Evolutionary conservation across 2,113 vertebrate species (phyloP), one percentile per base, ranked within the genome.

Genomic region (Petromus typicus): DNA sequence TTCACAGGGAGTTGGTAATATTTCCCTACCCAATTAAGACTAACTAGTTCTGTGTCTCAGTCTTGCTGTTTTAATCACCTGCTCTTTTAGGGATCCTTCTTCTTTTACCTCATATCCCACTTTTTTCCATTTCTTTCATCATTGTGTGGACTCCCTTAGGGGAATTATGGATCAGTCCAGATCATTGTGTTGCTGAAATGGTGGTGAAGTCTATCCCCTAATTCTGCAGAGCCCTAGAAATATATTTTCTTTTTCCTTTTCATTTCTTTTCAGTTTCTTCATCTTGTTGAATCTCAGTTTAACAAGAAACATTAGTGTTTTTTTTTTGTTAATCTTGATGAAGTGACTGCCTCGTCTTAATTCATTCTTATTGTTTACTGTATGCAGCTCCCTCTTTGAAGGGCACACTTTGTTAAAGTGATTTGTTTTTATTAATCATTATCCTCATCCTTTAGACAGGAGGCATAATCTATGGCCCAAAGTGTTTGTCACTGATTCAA

Each of bases 21-120:
- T 81, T 96, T 97, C 90, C 64, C 88, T 86, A 84, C 7, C 13
- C 90, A 96, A 84, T 96, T 94, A 95, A 92, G 84, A 80, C 27
- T 81, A 92, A 85, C 64, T 93, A 81, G 84, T 76, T 91, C 9
- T 18, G 56, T 73, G 37, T 96, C n/a, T 96, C 54, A 64, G 63
- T 37, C 57, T 76, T 66, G 73, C 80, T 85, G 67, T 48, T 96
- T 91, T 86, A 89, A 85, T 95, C 69, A 59, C 59, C 91, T 91
- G 30, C 30, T 66, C 13, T 94, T 63, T 23, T 71, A 82, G 56
- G 89, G 86, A 81, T 95, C 64, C 79, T 13, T 67, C 75, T 63
- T 76, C 23, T 93, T 80, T 59, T 86, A 66, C 92, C 76, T 93
- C 64, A 80, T 71, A 64, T 34, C 61, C 22, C 71, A 48, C n/a